phyloP scores from a whole-genome alignment of 2,888 invertebrate species.

The Agrochola circellaris region DNA sequence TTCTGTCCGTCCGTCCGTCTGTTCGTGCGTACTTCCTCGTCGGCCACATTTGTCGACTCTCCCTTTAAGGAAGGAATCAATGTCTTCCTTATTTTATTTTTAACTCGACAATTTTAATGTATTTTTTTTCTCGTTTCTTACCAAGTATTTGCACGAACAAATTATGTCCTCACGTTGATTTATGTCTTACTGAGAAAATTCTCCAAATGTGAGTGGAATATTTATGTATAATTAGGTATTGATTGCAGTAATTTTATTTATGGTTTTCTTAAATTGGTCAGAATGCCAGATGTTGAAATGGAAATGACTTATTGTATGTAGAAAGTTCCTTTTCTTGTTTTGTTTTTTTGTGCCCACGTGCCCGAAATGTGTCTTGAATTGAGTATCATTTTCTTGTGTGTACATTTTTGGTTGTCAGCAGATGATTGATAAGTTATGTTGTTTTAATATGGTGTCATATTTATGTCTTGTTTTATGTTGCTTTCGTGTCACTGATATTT shows the following conservation, averaged over 20 bases:
- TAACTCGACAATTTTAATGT: constrained; percentile 67
- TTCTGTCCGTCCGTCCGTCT: constrained; percentile 49
- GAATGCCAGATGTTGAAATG: constrained; percentile 52
- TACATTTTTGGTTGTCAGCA: constrained; percentile 45
- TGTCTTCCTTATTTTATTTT: constrained; percentile 73
- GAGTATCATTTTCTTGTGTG: constrained; percentile 26
- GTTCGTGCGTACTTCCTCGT: constrained; percentile 73
- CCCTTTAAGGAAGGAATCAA: constrained; percentile 75
- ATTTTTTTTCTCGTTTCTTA: constrained; percentile 52
- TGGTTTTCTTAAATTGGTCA: constrained; percentile 54
- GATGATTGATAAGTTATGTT: constrained; percentile 45
- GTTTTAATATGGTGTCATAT: constrained; percentile 38
- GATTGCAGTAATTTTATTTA: constrained; percentile 63
- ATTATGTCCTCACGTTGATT: constrained; percentile 69
- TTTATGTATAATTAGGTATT: constrained; percentile 59
- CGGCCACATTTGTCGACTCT: constrained; percentile 65
- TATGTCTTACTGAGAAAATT: constrained; percentile 67
- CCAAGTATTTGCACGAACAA: constrained; percentile 57
- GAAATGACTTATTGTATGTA: constrained; percentile 64
- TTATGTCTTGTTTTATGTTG: constrained; percentile 18
- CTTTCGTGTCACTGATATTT: background rate
- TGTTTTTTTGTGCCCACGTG: constrained; percentile 53
- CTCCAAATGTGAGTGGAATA: constrained; percentile 63
- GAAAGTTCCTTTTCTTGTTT: constrained; percentile 65
- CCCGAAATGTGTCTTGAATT: constrained; percentile 43